phyloP scores from a whole-genome alignment of 2,888 invertebrate species.

The Cantharis nigra region DNA sequence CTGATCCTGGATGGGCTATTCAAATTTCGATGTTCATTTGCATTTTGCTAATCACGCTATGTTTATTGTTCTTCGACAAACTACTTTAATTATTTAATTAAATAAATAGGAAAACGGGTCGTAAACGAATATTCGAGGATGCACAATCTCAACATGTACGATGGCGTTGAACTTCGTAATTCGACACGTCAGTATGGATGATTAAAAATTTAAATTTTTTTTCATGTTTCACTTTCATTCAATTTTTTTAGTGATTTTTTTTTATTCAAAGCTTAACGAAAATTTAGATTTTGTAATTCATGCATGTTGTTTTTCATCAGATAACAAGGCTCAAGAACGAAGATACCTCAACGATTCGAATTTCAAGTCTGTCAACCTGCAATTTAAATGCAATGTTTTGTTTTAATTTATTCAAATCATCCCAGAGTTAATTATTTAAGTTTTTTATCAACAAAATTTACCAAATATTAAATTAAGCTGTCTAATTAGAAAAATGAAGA shows the following conservation, averaged over 20 bases:
- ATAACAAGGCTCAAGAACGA: slow-evolving; percentile 54
- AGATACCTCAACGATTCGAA: slow-evolving; percentile 48
- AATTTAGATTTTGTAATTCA: slow-evolving; percentile 37
- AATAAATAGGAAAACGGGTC: slow-evolving; percentile 66
- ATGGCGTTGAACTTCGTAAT: slow-evolving; percentile 74
- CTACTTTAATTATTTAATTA: slow-evolving; percentile 5
- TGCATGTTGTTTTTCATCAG: slow-evolving; percentile 43
- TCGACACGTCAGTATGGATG: slow-evolving; percentile 82
- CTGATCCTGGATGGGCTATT: not conserved
- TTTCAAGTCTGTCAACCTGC: slow-evolving; percentile 54
- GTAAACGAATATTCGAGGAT: slow-evolving; percentile 77
- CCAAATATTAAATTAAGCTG: not conserved
- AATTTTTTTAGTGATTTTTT: slow-evolving; percentile 34
- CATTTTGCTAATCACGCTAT: not conserved
- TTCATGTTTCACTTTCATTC: slow-evolving; percentile 19
- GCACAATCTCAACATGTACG: slow-evolving; percentile 76
- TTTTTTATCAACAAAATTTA: not conserved
- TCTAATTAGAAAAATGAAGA: not conserved
- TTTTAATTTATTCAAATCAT: slow-evolving; percentile 8
- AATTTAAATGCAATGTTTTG: slow-evolving; percentile 42
- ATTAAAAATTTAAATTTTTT: slow-evolving; percentile 59
- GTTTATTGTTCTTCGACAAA: not conserved
- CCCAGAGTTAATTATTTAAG: not conserved
- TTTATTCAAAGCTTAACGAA: slow-evolving; percentile 14
- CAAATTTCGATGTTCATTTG: not conserved